phyloP scores from a whole-genome alignment of 2,797 vertebrate genomes.

The Miichthys miiuy region DNA sequence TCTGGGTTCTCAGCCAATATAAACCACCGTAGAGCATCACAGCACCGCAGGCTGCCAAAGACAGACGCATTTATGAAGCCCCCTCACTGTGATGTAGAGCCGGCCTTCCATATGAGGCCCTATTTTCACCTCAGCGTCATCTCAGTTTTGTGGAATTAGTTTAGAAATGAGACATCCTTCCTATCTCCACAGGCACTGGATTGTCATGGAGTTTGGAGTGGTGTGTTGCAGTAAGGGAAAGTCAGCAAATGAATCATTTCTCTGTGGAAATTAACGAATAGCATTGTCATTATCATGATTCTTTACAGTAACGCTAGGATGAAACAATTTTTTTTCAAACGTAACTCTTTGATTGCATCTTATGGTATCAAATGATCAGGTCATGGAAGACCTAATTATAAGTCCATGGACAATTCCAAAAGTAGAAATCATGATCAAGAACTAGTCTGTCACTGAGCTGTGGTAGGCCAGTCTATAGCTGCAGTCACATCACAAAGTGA shows the following conservation, averaged over 20 bases:
- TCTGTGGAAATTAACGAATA: not conserved
- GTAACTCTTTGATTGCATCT: not conserved
- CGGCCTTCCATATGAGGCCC: conserved; percentile 15
- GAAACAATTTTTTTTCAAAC: not conserved
- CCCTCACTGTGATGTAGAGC: conserved; percentile 31
- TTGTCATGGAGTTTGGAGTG: not conserved
- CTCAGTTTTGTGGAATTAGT: conserved; percentile 9
- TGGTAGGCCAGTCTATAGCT: not conserved
- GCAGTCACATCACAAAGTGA: too few relatives aligned
- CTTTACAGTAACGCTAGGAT: not conserved
- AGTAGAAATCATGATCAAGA: too few relatives aligned
- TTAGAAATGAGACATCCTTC: conserved; percentile 10
- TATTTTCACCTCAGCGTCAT: conserved; percentile 27
- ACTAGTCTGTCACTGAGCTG: too few relatives aligned
- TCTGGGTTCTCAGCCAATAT: conserved; percentile 59
- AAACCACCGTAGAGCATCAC: conserved; percentile 38
- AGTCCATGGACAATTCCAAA: too few relatives aligned
- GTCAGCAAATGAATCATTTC: not conserved
- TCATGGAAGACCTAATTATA: not conserved
- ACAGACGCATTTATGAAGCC: conserved; percentile 28
- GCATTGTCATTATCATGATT: not conserved
- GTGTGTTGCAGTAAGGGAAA: not conserved
- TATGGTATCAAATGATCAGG: not conserved
- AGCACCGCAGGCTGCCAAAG: conserved; percentile 27
- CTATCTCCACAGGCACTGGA: not conserved